These are phyloP conservation scores for Pteropus rufus DNA, from an alignment of 2,797 vertebrate genomes.

Conservation along the genomic window DNA sequence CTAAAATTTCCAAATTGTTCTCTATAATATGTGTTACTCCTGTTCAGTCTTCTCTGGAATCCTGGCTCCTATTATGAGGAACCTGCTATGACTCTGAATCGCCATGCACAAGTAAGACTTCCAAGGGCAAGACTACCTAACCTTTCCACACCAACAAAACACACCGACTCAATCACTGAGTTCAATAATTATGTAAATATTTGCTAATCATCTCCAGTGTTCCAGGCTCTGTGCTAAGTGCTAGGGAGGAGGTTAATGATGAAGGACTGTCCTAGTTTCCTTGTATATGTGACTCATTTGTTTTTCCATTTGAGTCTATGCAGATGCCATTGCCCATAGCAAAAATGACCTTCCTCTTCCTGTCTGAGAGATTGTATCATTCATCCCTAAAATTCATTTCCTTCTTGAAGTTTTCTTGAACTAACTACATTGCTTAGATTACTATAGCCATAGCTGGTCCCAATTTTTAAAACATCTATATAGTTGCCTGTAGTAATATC, in stretches of 20 bases:
- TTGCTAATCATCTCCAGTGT: constrained; percentile 5
- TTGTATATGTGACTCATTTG: constrained; percentile 51
- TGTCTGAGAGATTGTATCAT: background rate
- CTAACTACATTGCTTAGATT: background rate
- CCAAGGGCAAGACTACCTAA: background rate
- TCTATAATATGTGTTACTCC: background rate
- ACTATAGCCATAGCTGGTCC: background rate
- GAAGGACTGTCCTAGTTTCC: constrained; percentile 29
- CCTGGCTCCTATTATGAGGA: background rate
- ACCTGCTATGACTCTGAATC: constrained; percentile 38
- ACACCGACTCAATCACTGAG: background rate
- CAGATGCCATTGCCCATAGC: constrained; percentile 40
- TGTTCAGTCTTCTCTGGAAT: background rate
- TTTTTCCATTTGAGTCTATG: constrained; percentile 19
- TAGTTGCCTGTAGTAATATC: background rate
- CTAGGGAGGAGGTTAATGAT: constrained; percentile 20
- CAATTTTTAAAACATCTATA: constrained; percentile 14
- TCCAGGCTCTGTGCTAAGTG: background rate
- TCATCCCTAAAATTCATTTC: constrained; percentile 35
- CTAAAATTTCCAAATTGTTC: constrained; percentile 50
- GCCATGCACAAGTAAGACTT: background rate
- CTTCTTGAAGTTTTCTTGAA: constrained; percentile 51
- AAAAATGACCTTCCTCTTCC: constrained; percentile 42
- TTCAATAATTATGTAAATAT: constrained; percentile 33
- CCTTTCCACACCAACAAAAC: background rate